Evolutionary conservation across 2,113 vertebrate species (phyloP).

Genomic region (Hydrolagus affinis): DNA sequence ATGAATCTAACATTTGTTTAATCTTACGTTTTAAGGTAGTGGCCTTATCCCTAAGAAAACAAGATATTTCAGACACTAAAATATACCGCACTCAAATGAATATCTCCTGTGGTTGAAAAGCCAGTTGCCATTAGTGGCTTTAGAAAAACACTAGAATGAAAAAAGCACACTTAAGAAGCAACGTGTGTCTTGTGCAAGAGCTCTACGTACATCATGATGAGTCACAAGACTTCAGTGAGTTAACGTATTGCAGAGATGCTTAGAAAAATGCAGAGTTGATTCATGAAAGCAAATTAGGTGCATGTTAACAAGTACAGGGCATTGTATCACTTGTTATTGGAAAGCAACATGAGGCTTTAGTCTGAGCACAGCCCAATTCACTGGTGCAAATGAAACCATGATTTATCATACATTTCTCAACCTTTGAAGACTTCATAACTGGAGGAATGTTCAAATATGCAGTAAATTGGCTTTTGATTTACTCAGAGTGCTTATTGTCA

Average conservation of each 20-base stretch:
- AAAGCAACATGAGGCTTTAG: background rate
- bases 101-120: too few relatives aligned
- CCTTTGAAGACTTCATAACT: background rate
- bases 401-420: slow-evolving; percentile 4
- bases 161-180: too few relatives aligned
- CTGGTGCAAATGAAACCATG: background rate
- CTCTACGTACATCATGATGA: too few relatives aligned
- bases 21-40: too few relatives aligned
- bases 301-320: background rate
- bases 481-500: slow-evolving; percentile 3
- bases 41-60: too few relatives aligned
- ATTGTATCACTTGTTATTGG: background rate
- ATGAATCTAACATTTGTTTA: too few relatives aligned
- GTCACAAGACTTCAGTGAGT: background rate
- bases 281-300: background rate
- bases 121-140: too few relatives aligned
- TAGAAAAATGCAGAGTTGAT: background rate
- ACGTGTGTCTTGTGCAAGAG: too few relatives aligned
- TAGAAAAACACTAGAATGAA: too few relatives aligned
- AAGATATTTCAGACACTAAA: too few relatives aligned
- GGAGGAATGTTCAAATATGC: background rate
- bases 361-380: background rate
- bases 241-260: too few relatives aligned
- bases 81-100: too few relatives aligned
- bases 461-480: background rate